phyloP scores from a whole-genome alignment of 2,113 vertebrate species.

The Podocnemis expansa region DNA sequence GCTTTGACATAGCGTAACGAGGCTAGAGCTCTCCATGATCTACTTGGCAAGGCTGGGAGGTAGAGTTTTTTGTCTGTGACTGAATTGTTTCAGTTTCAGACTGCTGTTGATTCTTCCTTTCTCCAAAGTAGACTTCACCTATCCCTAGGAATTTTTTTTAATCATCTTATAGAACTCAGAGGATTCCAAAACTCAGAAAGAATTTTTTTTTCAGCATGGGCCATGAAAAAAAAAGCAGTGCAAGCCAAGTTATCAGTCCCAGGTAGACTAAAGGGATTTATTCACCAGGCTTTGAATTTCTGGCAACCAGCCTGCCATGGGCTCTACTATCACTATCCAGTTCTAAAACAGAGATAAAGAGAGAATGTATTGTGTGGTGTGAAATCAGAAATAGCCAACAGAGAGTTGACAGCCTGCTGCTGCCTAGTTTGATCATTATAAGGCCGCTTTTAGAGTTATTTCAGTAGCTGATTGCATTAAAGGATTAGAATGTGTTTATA shows the following conservation, averaged over 20 bases:
- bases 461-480: slow-evolving; percentile 15
- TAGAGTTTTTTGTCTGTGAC: not conserved
- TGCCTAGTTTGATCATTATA: not conserved
- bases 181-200: not conserved
- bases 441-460: slow-evolving; percentile 16
- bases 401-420: not conserved
- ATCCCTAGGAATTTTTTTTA: not conserved
- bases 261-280: not conserved
- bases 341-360: not conserved
- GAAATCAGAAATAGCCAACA: not conserved
- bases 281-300: not conserved
- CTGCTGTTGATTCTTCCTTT: not conserved
- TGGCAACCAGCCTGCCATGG: rapidly evolving
- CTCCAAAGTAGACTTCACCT: not conserved
- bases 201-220: not conserved
- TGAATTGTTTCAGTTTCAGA: not conserved
- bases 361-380: not conserved
- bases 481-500: not conserved
- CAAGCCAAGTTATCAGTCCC: not conserved
- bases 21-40: not conserved
- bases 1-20: not conserved
- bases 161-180: not conserved
- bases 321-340: not conserved
- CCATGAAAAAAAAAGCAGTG: not conserved
- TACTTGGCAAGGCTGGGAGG: not conserved